Conservation (phyloP, 2,888 invertebrate genomes). For the Chrysolina americana region DNA sequence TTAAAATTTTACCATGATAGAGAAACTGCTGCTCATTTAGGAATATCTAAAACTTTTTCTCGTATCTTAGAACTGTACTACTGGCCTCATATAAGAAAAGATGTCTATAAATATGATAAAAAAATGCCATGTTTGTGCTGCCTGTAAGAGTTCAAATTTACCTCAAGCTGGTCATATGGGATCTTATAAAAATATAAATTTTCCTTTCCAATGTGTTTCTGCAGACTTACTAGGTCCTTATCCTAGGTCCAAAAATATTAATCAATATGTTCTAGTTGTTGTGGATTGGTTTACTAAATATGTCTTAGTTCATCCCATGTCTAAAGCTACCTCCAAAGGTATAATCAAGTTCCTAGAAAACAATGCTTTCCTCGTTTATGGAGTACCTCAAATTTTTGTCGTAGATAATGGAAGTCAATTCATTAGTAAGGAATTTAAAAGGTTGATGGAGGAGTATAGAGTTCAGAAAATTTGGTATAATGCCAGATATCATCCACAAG, state of each 20-base stretch:
- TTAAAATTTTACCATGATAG: no score
- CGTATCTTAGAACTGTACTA: constrained; percentile 32
- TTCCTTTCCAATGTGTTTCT: constrained; percentile 44
- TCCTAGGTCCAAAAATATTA: no score
- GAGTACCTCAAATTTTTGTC: no score
- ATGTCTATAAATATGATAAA: not conserved
- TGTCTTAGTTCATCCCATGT: no score
- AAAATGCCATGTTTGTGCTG: constrained; percentile 30
- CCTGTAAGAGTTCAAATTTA: constrained; percentile 39
- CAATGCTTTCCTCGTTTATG: constrained; percentile 42
- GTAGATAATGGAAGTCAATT: constrained; percentile 43
- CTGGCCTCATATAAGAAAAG: constrained; percentile 32
- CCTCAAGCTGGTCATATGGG: constrained; percentile 45
- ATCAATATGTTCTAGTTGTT: no score
- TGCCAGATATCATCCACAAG: constrained; percentile 56
- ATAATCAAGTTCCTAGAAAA: constrained; percentile 43
- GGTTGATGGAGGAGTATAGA: constrained; percentile 42
- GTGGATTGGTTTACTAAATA: no score
- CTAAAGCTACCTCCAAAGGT: not conserved
- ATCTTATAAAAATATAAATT: constrained; percentile 28
- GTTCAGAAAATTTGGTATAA: constrained; percentile 52
- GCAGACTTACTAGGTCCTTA: constrained; percentile 49
- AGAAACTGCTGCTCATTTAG: no score
- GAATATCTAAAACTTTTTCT: no score
- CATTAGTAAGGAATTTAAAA: constrained; percentile 37